These are phyloP conservation scores for Zophobas morio DNA, from an alignment of 1,140 invertebrate species.

Conservation along the genomic window DNA sequence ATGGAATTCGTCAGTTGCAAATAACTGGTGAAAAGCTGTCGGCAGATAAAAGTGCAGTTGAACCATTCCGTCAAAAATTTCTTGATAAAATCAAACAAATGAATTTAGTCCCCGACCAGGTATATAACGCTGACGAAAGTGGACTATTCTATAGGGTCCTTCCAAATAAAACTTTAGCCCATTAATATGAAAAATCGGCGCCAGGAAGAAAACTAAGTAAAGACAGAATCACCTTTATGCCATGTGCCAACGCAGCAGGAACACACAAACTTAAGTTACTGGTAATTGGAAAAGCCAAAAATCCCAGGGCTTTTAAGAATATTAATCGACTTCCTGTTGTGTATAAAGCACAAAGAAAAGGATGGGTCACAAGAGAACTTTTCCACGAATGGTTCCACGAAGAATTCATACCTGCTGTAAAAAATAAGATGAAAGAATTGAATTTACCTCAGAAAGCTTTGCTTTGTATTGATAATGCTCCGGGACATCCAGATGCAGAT, in stretches of 20 bases:
- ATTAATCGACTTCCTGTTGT: slow-evolving; percentile 49
- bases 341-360: slow-evolving; percentile 59
- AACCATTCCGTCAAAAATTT: slow-evolving; percentile 13
- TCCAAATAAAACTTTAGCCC: slow-evolving; percentile 43
- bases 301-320: slow-evolving; percentile 64
- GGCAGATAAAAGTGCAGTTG: slow-evolving; percentile 25
- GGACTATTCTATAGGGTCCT: slow-evolving; percentile 49
- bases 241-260: slow-evolving; percentile 62
- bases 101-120: slow-evolving; percentile 34
- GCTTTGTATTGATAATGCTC: slow-evolving; percentile 65
- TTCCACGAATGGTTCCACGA: slow-evolving; percentile 66
- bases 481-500: slow-evolving; percentile 47
- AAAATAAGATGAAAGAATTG: slow-evolving; percentile 62
- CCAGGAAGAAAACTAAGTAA: slow-evolving; percentile 60
- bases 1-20: slow-evolving; percentile 42
- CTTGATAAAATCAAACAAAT: slow-evolving; percentile 46
- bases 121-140: slow-evolving; percentile 55
- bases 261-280: slow-evolving; percentile 63
- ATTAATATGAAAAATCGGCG: slow-evolving; percentile 16
- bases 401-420: slow-evolving; percentile 63
- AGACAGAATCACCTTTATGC: slow-evolving; percentile 65
- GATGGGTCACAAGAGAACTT: slow-evolving; percentile 64
- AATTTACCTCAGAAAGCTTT: slow-evolving; percentile 66
- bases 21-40: slow-evolving; percentile 48
- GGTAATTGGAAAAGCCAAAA: slow-evolving; percentile 66